A percentile compares a stretch with the other conserved stretches of the same genome.
phyloP scores from a whole-genome alignment of 30 jellyfish, hydroid and myxozoan species.

The Nemopilema nomurai region DNA sequence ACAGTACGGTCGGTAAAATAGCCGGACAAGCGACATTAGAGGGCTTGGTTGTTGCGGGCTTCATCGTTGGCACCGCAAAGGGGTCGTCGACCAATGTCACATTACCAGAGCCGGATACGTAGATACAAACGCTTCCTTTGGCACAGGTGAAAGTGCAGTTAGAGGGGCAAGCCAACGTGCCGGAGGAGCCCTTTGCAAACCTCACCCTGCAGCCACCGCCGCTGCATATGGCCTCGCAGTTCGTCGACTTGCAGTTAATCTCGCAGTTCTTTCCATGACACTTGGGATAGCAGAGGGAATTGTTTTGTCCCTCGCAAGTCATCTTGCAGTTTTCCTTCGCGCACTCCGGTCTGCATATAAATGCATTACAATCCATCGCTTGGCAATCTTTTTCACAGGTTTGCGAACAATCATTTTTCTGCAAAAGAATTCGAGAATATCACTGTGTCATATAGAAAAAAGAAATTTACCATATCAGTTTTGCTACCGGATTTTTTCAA shows the following conservation, averaged over 20 bases:
- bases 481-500: background rate
- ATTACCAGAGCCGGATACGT: background rate
- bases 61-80: background rate
- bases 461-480: background rate
- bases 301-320: constrained; percentile 3
- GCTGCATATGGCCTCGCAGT: constrained; percentile 17
- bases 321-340: constrained; percentile 37
- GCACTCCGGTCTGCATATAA: constrained; percentile 23
- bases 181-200: constrained; percentile 18
- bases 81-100: background rate
- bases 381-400: constrained; percentile 25
- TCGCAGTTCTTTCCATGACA: constrained; percentile 35
- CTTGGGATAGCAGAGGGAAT: constrained; percentile 27
- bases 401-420: constrained; percentile 13
- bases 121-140: constrained; percentile 5
- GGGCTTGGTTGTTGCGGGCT: background rate
- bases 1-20: background rate
- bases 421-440: background rate
- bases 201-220: constrained; percentile 40
- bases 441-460: background rate
- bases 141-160: constrained; percentile 37
- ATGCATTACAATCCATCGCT: constrained; percentile 28
- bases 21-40: background rate
- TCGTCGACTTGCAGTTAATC: constrained; percentile 17
- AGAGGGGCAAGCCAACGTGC: constrained; percentile 13